Evolutionary conservation across 2,797 vertebrate species (phyloP), one percentile per base, ranked within the genome.

Genomic region (Platalea minor): DNA sequence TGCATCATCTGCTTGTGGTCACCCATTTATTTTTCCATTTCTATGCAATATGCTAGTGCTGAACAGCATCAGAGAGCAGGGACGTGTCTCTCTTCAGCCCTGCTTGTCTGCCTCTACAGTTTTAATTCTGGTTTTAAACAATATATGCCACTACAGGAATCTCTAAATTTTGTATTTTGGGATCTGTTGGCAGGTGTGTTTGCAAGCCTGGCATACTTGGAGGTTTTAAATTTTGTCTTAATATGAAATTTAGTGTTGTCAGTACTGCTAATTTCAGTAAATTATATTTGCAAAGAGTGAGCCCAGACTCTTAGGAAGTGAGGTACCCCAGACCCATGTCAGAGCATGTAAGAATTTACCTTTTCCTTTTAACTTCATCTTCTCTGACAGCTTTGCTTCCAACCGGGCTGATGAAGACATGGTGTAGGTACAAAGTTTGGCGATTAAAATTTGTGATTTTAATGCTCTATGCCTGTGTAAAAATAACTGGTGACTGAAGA

Each of bases 401-500:
- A 79, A 46, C 29, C 3, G 31, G 31, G 3, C 13, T 50, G 14
- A 69, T 29, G 61, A 63, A 72, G n/a, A 39, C 7, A 56, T 0
- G 0, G 17, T 31, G 24, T 37, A 13, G 0, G 2, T 48, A 21
- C 5, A 8, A 37, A 59, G 13, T 46, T 31, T 74, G 50, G 6
- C 56, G 17, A 5, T 35, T 68, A 67, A 60, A 76, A 46, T 39
- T 23, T 33, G 17, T 18, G 21, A 3, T 26, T 60, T 79, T 46
- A 72, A 23, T 61, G 9, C 24, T 33, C 7, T 53, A 3, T 3
- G 10, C 14, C 16, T 11, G 11, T 19, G 41, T 59, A 5, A 80
- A 81, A 59, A 0, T 2, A 18, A 1, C 0, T 4, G 9, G n/a
- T 65, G 67, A 17, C 54, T 59, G 51, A 56, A 68, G 28, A 29